These are phyloP conservation scores for Ailurus styani DNA, from an alignment of 2,113 vertebrate species.

Conservation along the genomic window DNA sequence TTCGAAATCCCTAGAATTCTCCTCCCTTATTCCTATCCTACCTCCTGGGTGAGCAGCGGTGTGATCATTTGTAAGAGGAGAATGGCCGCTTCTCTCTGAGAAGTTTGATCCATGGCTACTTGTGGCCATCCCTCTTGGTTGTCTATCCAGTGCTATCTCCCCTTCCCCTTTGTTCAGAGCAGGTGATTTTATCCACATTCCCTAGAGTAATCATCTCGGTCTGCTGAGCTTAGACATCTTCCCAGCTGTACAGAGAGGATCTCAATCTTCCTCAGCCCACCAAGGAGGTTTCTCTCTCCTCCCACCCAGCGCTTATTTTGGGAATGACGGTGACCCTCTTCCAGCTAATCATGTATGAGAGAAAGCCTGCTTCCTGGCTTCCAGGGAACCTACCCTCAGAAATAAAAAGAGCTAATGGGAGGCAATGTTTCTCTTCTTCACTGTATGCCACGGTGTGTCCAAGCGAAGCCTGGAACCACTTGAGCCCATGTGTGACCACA, in stretches of 20 bases:
- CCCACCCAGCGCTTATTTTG: neutral
- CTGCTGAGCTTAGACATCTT: neutral
- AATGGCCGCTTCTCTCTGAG: neutral
- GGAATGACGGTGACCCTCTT: neutral
- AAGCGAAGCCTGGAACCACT: neutral
- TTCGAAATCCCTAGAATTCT: neutral
- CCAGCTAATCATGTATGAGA: neutral
- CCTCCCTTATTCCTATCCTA: neutral
- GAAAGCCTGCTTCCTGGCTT: neutral
- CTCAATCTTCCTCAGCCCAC: neutral
- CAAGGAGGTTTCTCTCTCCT: neutral
- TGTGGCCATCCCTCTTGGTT: neutral
- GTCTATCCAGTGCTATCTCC: neutral
- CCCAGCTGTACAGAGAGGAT: neutral
- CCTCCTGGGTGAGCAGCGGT: rapidly evolving
- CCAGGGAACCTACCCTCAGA: neutral
- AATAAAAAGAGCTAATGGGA: neutral
- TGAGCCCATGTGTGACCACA: neutral
- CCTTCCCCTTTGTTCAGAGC: neutral
- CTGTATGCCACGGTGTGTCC: neutral
- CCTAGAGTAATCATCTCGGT: neutral
- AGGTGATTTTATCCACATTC: neutral
- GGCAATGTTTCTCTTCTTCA: neutral
- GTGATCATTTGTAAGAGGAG: neutral
- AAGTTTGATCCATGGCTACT: neutral